A percentile compares a stretch with the other conserved stretches of the same genome.
Conservation (phyloP, 2,113 vertebrate species). For the Alethe diademata region DNA sequence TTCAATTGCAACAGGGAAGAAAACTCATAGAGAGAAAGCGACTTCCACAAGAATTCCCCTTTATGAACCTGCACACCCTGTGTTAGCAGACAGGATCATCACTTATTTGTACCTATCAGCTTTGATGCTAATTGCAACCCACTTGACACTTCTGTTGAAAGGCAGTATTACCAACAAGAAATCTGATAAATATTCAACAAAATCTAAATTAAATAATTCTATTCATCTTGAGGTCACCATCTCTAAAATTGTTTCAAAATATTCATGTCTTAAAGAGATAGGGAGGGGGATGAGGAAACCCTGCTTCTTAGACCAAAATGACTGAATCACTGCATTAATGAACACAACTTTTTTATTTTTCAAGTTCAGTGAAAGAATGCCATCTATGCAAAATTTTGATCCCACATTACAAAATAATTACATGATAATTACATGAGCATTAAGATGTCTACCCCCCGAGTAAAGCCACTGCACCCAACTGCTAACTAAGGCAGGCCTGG, state of each 20-base stretch:
- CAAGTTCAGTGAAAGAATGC: slow-evolving; percentile 56
- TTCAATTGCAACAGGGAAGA: neutral
- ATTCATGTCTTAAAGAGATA: neutral
- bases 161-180: slow-evolving; percentile 51
- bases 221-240: slow-evolving; percentile 13
- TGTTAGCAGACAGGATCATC: slow-evolving; percentile 2
- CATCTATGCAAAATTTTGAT: slow-evolving; percentile 65
- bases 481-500: slow-evolving; percentile 56
- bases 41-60: neutral
- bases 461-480: slow-evolving; percentile 47
- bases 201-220: slow-evolving; percentile 36
- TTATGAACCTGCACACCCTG: neutral
- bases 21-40: neutral
- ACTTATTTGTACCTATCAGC: slow-evolving; percentile 41
- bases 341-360: slow-evolving; percentile 42
- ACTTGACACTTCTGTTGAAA: slow-evolving; percentile 50
- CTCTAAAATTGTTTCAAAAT: slow-evolving; percentile 50
- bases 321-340: slow-evolving; percentile 10
- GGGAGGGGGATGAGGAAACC: neutral
- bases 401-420: slow-evolving; percentile 70
- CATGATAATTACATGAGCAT: slow-evolving; percentile 63
- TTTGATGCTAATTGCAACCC: slow-evolving; percentile 63
- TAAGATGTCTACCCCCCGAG: slow-evolving; percentile 68
- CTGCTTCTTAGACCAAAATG: neutral
- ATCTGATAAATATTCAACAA: slow-evolving; percentile 41